Evolutionary conservation across 1,140 invertebrate species (phyloP).

Genomic region (Trypoxylus dichotomus): DNA sequence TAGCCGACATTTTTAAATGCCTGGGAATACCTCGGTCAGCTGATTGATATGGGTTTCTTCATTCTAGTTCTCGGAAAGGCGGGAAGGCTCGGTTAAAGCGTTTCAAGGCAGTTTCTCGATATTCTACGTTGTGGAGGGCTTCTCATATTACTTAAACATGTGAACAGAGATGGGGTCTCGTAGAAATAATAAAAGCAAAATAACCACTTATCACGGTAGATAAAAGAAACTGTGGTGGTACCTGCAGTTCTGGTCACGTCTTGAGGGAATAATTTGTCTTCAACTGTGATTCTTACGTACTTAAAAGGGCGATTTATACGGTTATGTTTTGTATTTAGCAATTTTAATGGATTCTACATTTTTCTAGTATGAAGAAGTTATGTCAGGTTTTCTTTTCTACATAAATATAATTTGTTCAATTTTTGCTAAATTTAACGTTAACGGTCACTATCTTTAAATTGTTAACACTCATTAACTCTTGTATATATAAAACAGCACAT

Average conservation of each 20-base stretch:
- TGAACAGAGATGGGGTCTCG: neutral
- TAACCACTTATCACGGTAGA: constrained; percentile 7
- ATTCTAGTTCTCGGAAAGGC: neutral
- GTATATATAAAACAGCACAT: too few relatives aligned
- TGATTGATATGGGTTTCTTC: constrained; percentile 31
- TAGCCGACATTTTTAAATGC: constrained; percentile 38
- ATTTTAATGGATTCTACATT: too few relatives aligned
- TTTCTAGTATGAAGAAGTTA: too few relatives aligned
- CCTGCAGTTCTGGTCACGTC: neutral
- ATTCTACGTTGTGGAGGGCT: neutral
- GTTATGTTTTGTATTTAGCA: too few relatives aligned
- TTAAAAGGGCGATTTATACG: too few relatives aligned
- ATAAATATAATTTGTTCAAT: too few relatives aligned
- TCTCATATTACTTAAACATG: constrained; percentile 14
- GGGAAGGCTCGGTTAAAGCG: neutral
- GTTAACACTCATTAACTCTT: too few relatives aligned
- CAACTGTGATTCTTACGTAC: too few relatives aligned
- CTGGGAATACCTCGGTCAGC: constrained; percentile 34
- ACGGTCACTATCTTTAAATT: too few relatives aligned
- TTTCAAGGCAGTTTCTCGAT: neutral
- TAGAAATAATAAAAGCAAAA: constrained; percentile 12
- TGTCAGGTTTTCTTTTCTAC: too few relatives aligned
- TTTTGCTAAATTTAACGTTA: too few relatives aligned
- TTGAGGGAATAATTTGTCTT: neutral
- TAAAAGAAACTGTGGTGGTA: neutral